Evolutionary conservation across 2,113 vertebrate genomes (phyloP).

Genomic region (Benthochromis sp.): DNA sequence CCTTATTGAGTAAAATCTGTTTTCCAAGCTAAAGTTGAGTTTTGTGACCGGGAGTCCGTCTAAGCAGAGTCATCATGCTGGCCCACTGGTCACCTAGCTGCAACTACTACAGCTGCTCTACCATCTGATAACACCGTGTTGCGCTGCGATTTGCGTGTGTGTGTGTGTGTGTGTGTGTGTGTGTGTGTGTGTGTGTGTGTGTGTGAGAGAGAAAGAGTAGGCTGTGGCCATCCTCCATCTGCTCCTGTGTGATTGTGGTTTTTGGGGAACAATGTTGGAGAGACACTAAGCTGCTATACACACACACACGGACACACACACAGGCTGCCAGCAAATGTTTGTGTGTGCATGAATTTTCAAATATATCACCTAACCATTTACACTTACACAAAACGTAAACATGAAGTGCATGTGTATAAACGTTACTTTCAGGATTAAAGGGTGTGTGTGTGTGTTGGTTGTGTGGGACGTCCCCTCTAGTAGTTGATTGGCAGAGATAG

Average conservation of each 20-base stretch:
- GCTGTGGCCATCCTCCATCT: conserved; percentile 83
- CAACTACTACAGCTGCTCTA: background rate
- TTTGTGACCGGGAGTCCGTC: background rate
- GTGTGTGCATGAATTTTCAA: conserved; percentile 40
- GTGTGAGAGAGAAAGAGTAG: conserved; percentile 62
- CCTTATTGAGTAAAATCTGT: background rate
- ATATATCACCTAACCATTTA: conserved; percentile 13
- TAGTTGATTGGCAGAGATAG: conserved; percentile 92
- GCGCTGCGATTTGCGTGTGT: background rate
- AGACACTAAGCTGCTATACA: conserved; percentile 56
- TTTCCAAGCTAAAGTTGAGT: background rate
- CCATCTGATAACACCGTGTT: background rate
- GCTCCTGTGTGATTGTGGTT: conserved; percentile 83
- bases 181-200: too few relatives aligned
- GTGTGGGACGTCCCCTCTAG: conserved; percentile 65
- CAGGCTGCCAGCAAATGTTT: conserved; percentile 59
- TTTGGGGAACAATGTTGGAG: conserved; percentile 65
- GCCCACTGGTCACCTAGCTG: background rate
- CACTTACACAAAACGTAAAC: background rate
- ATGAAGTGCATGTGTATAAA: conserved; percentile 1
- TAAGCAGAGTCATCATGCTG: conserved; percentile 21
- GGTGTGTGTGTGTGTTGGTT: conserved; percentile 13
- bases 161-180: background rate
- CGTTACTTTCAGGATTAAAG: conserved; percentile 38
- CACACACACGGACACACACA: background rate